Conservation (phyloP, 2,888 invertebrate genomes). For the Selenia dentaria region DNA sequence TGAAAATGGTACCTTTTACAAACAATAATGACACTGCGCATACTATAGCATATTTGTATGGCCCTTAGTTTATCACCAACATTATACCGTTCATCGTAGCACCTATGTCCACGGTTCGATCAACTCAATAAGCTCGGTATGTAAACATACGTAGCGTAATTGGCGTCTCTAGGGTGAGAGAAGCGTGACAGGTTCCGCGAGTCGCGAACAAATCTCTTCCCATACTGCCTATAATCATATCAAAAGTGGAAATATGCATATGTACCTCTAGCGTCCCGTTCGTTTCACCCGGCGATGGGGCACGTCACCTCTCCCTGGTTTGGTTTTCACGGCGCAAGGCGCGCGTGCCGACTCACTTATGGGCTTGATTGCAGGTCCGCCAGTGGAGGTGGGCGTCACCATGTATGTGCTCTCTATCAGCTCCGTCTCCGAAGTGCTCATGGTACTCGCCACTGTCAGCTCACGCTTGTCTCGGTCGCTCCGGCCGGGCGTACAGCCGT, state of each 20-base stretch:
- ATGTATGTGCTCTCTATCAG: slow-evolving; percentile 99
- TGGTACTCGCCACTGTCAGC: slow-evolving; percentile 90
- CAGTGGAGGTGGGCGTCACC: slow-evolving; percentile 98
- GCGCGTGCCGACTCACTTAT: slow-evolving; percentile 71
- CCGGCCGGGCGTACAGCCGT: slow-evolving; percentile 60
- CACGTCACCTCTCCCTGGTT: slow-evolving; percentile 71
- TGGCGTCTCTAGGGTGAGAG: not conserved
- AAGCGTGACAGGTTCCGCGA: not conserved
- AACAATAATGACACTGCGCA: slow-evolving; percentile 76
- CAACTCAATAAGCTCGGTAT: slow-evolving; percentile 47
- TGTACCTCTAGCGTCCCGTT: slow-evolving; percentile 52
- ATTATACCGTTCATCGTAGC: slow-evolving; percentile 82
- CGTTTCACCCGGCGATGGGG: slow-evolving; percentile 62
- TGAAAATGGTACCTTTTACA: slow-evolving; percentile 87
- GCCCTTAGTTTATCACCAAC: slow-evolving; percentile 79
- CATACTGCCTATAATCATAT: slow-evolving; percentile 11
- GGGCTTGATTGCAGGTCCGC: slow-evolving; percentile 93
- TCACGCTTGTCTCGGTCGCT: slow-evolving; percentile 76
- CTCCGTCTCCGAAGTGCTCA: slow-evolving; percentile 99
- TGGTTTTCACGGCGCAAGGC: slow-evolving; percentile 73
- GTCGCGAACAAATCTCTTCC: slow-evolving; percentile 1
- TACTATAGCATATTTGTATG: slow-evolving; percentile 67
- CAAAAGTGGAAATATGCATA: slow-evolving; percentile 42
- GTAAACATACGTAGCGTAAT: slow-evolving; percentile 36
- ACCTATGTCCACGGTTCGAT: slow-evolving; percentile 82